Conservation (phyloP, 2,888 invertebrate genomes). For the Sinelater perroti region DNA sequence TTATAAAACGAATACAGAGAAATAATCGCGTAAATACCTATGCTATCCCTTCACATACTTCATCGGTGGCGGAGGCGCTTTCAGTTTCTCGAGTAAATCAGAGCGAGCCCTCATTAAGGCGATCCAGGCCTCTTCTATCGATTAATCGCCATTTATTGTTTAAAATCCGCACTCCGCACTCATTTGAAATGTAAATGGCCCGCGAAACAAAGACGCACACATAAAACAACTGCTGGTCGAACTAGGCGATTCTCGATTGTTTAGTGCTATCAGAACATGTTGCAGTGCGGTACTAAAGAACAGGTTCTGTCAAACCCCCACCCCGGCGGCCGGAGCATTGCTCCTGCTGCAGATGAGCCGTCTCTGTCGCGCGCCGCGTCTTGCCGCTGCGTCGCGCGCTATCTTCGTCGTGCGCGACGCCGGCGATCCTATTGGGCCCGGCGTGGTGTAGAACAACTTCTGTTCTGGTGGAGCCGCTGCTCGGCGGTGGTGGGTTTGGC, state of each 20-base stretch:
- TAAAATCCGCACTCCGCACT: slow-evolving; percentile 20
- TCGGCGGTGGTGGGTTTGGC: slow-evolving; percentile 35
- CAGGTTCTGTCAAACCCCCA: slow-evolving; percentile 35
- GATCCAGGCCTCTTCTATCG: slow-evolving; percentile 29
- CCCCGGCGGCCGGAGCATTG: slow-evolving; percentile 29
- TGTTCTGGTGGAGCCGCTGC: slow-evolving; percentile 31
- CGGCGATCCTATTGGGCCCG: slow-evolving; percentile 29
- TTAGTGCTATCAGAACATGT: slow-evolving; percentile 28
- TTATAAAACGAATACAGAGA: slow-evolving; percentile 21
- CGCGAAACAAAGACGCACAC: slow-evolving; percentile 11
- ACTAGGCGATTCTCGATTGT: slow-evolving; percentile 17
- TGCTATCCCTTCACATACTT: slow-evolving; percentile 29
- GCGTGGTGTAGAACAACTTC: slow-evolving; percentile 24
- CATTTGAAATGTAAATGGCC: neutral
- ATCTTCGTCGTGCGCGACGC: slow-evolving; percentile 34
- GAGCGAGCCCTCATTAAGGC: slow-evolving; percentile 22
- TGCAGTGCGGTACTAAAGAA: slow-evolving; percentile 29
- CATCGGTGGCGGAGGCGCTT: slow-evolving; percentile 4
- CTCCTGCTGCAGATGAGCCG: slow-evolving; percentile 31
- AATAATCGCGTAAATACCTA: slow-evolving; percentile 6
- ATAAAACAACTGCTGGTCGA: neutral
- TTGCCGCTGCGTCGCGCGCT: slow-evolving; percentile 8
- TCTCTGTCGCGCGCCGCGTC: slow-evolving; percentile 22
- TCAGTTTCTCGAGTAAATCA: slow-evolving; percentile 14
- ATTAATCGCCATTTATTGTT: slow-evolving; percentile 14